These are phyloP conservation scores for Agriopis aurantiaria DNA, from an alignment of 2,888 invertebrate genomes.

Conservation along the genomic window DNA sequence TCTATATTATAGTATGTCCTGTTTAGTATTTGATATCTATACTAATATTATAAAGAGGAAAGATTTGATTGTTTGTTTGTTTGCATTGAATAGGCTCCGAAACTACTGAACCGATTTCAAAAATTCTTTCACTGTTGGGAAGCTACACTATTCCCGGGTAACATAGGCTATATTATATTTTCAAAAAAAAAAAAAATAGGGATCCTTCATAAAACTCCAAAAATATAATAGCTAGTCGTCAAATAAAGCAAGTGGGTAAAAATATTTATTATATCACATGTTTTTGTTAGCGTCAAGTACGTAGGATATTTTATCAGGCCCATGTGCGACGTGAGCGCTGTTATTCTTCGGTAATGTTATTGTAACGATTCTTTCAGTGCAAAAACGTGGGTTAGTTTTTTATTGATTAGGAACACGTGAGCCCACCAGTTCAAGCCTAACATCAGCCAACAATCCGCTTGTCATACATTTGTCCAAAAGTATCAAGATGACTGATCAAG, in stretches of 20 bases:
- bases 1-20: constrained; percentile 42
- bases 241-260: constrained; percentile 41
- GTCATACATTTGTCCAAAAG: constrained; percentile 8
- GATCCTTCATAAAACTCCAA: no score
- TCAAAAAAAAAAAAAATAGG: no score
- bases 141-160: no score
- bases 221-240: no score
- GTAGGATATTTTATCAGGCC: constrained; percentile 22
- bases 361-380: constrained; percentile 31
- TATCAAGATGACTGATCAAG: constrained; percentile 12
- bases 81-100: no score
- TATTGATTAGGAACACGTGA: constrained; percentile 37
- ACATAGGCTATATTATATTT: no score
- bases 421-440: constrained; percentile 13
- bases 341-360: constrained; percentile 28
- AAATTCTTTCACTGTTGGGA: no score
- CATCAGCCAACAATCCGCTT: constrained; percentile 11
- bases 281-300: constrained; percentile 24
- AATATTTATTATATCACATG: constrained; percentile 38
- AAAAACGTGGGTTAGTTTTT: constrained; percentile 35
- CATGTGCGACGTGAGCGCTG: constrained; percentile 23
- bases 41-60: no score
- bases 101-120: no score
- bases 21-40: constrained; percentile 42
- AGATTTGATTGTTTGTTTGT: no score